phyloP scores from a whole-genome alignment of 2,888 invertebrate genomes.

The Trichopoda pennipes region DNA sequence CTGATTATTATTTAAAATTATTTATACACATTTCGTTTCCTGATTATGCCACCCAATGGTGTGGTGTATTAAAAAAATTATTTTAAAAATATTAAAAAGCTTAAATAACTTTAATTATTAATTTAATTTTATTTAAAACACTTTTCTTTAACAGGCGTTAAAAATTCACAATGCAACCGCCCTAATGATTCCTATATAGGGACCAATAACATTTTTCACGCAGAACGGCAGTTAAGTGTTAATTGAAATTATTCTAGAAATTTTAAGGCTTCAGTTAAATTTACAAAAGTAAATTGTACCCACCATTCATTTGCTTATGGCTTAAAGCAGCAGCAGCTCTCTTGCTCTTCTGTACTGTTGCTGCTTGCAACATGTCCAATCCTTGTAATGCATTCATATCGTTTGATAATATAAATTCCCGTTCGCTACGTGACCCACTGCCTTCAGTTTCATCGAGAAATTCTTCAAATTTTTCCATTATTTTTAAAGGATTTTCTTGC shows the following conservation, averaged over 20 bases:
- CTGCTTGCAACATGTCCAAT: conserved; percentile 55
- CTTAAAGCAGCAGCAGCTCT: neutral
- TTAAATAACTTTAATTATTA: too few species aligned
- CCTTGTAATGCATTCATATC: conserved; percentile 24
- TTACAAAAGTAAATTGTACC: neutral
- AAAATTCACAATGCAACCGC: too few species aligned
- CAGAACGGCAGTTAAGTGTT: too few species aligned
- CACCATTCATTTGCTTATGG: neutral
- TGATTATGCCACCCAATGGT: too few species aligned
- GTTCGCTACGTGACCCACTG: conserved; percentile 42
- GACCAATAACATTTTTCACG: too few species aligned
- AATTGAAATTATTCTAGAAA: too few species aligned
- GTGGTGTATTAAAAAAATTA: neutral
- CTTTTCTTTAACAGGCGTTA: too few species aligned
- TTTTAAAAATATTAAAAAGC: neutral
- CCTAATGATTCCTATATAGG: too few species aligned
- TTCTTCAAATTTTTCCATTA: conserved; percentile 38
- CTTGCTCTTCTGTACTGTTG: neutral
- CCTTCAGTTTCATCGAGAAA: conserved; percentile 57
- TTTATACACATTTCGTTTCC: too few species aligned
- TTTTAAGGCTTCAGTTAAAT: too few species aligned
- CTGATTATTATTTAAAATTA: too few species aligned
- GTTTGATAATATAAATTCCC: conserved; percentile 38
- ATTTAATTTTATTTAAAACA: too few species aligned
- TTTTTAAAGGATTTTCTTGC: conserved; percentile 35